Evolutionary conservation across 2,888 invertebrate genomes (phyloP).

Genomic region (Embidobia sp.): DNA sequence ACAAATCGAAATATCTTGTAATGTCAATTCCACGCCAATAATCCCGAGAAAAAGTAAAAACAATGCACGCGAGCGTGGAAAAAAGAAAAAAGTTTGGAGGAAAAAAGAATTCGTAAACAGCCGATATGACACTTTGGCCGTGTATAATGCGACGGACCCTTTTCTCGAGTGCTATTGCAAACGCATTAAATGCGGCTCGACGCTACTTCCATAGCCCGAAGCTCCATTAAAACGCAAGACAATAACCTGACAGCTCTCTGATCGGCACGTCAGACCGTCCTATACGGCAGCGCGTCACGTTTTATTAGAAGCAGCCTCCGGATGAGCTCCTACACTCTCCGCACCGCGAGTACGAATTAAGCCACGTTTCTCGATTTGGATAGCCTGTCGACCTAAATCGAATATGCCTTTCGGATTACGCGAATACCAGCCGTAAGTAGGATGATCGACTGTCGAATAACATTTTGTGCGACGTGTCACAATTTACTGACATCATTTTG

Average conservation of each 20-base stretch:
- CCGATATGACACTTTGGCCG: constrained; percentile 56
- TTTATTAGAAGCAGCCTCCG: constrained; percentile 64
- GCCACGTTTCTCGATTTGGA: constrained; percentile 67
- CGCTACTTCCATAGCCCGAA: constrained; percentile 74
- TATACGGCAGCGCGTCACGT: constrained; percentile 62
- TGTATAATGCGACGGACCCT: constrained; percentile 59
- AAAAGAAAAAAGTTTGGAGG: constrained; percentile 1
- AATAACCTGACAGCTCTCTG: constrained; percentile 79
- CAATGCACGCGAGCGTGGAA: constrained; percentile 16
- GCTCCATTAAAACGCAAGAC: constrained; percentile 80
- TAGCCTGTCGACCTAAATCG: constrained; percentile 67
- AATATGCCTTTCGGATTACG: constrained; percentile 61
- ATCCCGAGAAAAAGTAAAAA: constrained; percentile 30
- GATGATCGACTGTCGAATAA: constrained; percentile 63
- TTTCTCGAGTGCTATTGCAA: constrained; percentile 63
- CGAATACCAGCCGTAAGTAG: constrained; percentile 52
- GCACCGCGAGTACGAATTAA: constrained; percentile 62
- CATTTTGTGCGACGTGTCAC: constrained; percentile 38
- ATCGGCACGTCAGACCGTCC: constrained; percentile 73
- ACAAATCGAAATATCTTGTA: too few species aligned
- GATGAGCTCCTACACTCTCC: constrained; percentile 61
- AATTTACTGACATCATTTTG: constrained; percentile 27
- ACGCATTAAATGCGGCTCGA: constrained; percentile 76
- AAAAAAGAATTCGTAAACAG: constrained; percentile 54
- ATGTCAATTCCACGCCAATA: constrained; percentile 13